Evolutionary conservation across 1,140 invertebrate species (phyloP), one percentile per base, ranked within the genome.

Genomic region (Caerostris darwini): DNA sequence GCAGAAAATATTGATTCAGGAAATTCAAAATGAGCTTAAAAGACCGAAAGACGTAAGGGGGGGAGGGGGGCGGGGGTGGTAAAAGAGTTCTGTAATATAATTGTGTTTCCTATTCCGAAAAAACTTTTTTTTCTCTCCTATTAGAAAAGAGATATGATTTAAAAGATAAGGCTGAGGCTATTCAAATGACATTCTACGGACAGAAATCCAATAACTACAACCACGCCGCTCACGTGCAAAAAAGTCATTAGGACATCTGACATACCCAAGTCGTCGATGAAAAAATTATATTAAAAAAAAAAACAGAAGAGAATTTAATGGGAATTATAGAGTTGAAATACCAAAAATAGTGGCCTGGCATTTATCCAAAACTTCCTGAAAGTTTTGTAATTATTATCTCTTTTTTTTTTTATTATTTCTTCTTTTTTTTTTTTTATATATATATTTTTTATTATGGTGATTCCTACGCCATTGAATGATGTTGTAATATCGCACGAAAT

Each of bases 231-330:
- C 4, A n/a, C 5, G 61, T 5, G 61, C 50, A 77, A 77, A 77
- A 77, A 77, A 77, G 71, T 77, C 71, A 77, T 77, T 77, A 77
- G 71, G 53, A 77, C 19, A 77, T 77, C 71, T 77, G 71, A 77
- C 71, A 14, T 3, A 77, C 53, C 71, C 34, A 77, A 77, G 10
- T 77, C 71, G 71, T 77, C 71, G 50, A 34, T 34, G 53, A 34
- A 17, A 7, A 77, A 77, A 77, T 77, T 77, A 77, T 77, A 77
- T 12, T 10, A 34, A 50, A 4, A 34, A 12, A 50, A 50, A 50
- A 14, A 4, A 14, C 53, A 77, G 53, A 53, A 77, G 17, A 5
- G 19, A n/a, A 34, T 34, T 53, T 77, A 77, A 77, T 77, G 71
- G 71, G 53, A 77, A 77, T 77, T 77, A 77, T 77, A 34, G 34